phyloP scores from a whole-genome alignment of 2,888 invertebrate genomes.

The Catonia carolina region DNA sequence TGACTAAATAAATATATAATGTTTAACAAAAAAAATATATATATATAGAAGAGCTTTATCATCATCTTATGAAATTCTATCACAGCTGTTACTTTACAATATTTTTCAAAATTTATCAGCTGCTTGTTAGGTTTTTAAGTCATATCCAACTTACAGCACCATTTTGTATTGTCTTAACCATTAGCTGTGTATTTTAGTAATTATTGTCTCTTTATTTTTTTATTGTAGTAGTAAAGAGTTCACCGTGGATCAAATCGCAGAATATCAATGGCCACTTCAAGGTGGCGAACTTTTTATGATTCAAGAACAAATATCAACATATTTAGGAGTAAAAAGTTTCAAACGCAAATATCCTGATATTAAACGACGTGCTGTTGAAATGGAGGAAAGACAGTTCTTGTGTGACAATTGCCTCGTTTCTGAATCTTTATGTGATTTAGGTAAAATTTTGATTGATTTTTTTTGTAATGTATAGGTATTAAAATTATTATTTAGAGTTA shows the following conservation, averaged over 20 bases:
- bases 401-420: slow-evolving; percentile 74
- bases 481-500: not conserved
- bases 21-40: too few relatives aligned
- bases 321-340: slow-evolving; percentile 91
- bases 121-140: too few relatives aligned
- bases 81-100: too few relatives aligned
- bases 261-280: slow-evolving; percentile 83
- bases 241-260: slow-evolving; percentile 82
- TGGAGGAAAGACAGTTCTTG: slow-evolving; percentile 85
- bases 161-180: too few relatives aligned
- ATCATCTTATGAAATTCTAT: too few relatives aligned
- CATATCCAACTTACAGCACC: too few relatives aligned
- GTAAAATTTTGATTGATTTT: slow-evolving; percentile 44
- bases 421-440: slow-evolving; percentile 89
- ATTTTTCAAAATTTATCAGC: too few relatives aligned
- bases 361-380: slow-evolving; percentile 74
- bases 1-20: too few relatives aligned
- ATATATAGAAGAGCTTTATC: too few relatives aligned
- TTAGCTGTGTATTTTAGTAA: too few relatives aligned
- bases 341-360: slow-evolving; percentile 92
- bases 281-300: slow-evolving; percentile 78
- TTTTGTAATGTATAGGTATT: not conserved
- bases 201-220: too few relatives aligned
- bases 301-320: slow-evolving; percentile 93
- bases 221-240: slow-evolving; percentile 39